A percentile compares a stretch with the other conserved stretches of the same genome.
phyloP scores from a whole-genome alignment of 2,888 invertebrate species.

The Drosophila anceps region DNA sequence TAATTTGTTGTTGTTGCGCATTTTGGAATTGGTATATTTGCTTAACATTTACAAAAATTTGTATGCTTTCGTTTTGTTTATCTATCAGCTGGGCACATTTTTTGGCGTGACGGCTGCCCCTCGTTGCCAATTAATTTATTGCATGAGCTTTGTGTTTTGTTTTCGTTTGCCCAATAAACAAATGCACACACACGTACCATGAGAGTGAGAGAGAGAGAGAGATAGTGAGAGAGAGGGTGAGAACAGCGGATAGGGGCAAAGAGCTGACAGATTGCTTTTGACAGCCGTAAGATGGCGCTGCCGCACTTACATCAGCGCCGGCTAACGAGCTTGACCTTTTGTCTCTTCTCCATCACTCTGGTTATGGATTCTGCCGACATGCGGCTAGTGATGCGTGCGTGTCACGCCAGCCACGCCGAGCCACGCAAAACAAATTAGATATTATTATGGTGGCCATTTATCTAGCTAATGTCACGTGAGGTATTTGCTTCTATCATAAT shows the following conservation, averaged over 20 bases:
- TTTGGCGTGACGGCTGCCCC: slow-evolving; percentile 47
- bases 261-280: slow-evolving; percentile 29
- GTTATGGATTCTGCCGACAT: slow-evolving; percentile 14
- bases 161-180: slow-evolving; percentile 44
- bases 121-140: slow-evolving; percentile 62
- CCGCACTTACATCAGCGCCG: slow-evolving; percentile 35
- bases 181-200: slow-evolving; percentile 14
- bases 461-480: slow-evolving; percentile 6
- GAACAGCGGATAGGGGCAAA: neutral
- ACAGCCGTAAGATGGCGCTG: slow-evolving; percentile 46
- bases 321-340: slow-evolving; percentile 60
- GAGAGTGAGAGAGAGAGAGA: neutral
- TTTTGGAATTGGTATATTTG: slow-evolving; percentile 35
- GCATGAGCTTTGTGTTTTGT: slow-evolving; percentile 45
- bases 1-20: slow-evolving; percentile 28
- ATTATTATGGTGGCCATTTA: neutral
- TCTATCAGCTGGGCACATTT: slow-evolving; percentile 32
- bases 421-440: slow-evolving; percentile 3
- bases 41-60: slow-evolving; percentile 23
- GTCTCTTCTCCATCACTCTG: slow-evolving; percentile 16
- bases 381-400: slow-evolving; percentile 27
- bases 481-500: neutral
- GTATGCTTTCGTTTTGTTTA: slow-evolving; percentile 39
- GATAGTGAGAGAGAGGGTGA: neutral
- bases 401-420: slow-evolving; percentile 9